Conservation (phyloP, 1,140 invertebrate genomes). For the Campodea augens region DNA sequence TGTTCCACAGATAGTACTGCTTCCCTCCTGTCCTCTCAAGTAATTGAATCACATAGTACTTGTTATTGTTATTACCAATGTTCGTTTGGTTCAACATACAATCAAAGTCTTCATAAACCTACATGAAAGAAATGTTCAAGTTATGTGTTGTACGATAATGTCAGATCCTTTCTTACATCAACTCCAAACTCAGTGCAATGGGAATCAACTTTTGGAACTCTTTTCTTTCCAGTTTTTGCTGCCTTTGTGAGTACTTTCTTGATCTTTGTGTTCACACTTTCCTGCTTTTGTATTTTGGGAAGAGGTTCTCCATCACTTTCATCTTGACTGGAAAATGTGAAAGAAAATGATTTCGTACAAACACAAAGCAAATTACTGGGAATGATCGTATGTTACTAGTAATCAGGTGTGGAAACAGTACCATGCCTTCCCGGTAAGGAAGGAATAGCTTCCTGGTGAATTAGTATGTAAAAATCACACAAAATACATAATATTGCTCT, state of each 20-base stretch:
- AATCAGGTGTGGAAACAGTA: too few species aligned
- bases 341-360: too few species aligned
- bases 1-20: neutral
- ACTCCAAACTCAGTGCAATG: neutral
- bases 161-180: too few species aligned
- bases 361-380: too few species aligned
- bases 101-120: conserved; percentile 7
- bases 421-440: too few species aligned
- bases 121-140: too few species aligned
- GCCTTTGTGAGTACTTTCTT: neutral
- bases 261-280: neutral
- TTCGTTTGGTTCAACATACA: neutral
- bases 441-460: too few species aligned
- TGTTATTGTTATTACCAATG: neutral
- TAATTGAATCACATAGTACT: neutral
- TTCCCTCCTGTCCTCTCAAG: neutral
- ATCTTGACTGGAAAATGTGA: too few species aligned
- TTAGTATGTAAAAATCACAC: too few species aligned
- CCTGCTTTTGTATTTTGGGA: neutral
- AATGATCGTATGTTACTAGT: too few species aligned
- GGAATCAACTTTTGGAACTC: neutral
- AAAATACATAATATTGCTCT: too few species aligned
- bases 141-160: too few species aligned
- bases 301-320: neutral
- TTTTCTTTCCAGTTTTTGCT: neutral